Conservation (phyloP, 2,797 vertebrate species). For the Acrossocheilus wenchowensis region DNA sequence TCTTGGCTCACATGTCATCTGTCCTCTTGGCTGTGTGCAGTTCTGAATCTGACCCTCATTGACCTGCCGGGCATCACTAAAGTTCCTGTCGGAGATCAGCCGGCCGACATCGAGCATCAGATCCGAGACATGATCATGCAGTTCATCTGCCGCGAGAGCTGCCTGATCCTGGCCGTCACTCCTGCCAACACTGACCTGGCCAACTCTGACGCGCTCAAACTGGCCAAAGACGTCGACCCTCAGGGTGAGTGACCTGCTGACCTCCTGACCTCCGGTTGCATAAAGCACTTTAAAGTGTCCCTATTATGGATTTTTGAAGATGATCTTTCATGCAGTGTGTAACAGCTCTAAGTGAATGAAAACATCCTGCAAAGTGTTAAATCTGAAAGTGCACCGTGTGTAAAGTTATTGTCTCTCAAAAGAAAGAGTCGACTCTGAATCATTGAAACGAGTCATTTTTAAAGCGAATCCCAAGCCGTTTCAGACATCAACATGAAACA, state of each 20-base stretch:
- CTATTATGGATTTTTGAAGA: no score
- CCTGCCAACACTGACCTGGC: constrained; percentile 96
- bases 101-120: constrained; percentile 93
- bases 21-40: constrained; percentile 66
- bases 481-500: no score
- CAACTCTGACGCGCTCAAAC: constrained; percentile 95
- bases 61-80: constrained; percentile 98
- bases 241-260: constrained; percentile 81
- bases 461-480: no score
- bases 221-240: constrained; percentile 94
- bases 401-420: no score
- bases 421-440: no score
- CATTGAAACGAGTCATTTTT: no score
- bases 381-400: no score
- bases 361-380: no score
- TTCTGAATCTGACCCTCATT: constrained; percentile 94
- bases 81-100: constrained; percentile 96
- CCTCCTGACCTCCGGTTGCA: no score
- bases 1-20: background rate
- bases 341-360: no score
- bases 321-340: no score
- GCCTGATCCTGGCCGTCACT: constrained; percentile 93
- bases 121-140: constrained; percentile 97
- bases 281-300: no score
- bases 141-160: constrained; percentile 93